phyloP scores from a whole-genome alignment of 2,113 vertebrate genomes.

The Thalassarche chlororhynchos region DNA sequence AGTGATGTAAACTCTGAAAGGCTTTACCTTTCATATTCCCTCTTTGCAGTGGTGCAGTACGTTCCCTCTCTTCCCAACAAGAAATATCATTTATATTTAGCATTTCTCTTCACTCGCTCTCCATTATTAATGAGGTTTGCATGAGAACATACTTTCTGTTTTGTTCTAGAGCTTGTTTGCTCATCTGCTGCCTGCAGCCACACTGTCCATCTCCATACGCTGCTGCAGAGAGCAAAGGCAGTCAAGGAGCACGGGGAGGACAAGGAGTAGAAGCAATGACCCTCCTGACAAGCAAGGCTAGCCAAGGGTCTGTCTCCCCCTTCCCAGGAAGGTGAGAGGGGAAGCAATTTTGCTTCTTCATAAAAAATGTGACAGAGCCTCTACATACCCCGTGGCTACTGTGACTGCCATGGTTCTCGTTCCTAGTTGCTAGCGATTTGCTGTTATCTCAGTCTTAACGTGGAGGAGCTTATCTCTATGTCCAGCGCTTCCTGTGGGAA shows the following conservation, averaged over 20 bases:
- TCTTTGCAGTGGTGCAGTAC: neutral
- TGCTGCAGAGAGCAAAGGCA: neutral
- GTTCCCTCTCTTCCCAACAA: neutral
- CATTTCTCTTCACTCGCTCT: neutral
- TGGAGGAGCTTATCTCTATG: constrained; percentile 24
- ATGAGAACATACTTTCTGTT: constrained; percentile 8
- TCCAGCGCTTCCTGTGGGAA: constrained; percentile 39
- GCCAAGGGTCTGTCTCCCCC: neutral
- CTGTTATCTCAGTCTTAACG: neutral
- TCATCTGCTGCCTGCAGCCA: neutral
- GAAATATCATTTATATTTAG: neutral
- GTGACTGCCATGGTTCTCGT: neutral
- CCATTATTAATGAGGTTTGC: constrained; percentile 43
- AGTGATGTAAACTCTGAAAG: neutral
- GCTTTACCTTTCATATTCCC: neutral
- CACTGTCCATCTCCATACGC: fast-evolving
- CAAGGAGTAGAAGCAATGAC: neutral
- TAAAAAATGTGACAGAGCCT: neutral
- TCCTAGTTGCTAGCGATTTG: neutral
- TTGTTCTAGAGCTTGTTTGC: constrained; percentile 8
- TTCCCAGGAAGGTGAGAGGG: neutral
- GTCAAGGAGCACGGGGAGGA: neutral
- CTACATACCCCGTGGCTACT: neutral
- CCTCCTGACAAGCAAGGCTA: neutral
- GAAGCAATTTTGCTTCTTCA: neutral